Evolutionary conservation across 2,888 invertebrate species (phyloP), one percentile per base, ranked within the genome.

Genomic region (Dioctria linearis): DNA sequence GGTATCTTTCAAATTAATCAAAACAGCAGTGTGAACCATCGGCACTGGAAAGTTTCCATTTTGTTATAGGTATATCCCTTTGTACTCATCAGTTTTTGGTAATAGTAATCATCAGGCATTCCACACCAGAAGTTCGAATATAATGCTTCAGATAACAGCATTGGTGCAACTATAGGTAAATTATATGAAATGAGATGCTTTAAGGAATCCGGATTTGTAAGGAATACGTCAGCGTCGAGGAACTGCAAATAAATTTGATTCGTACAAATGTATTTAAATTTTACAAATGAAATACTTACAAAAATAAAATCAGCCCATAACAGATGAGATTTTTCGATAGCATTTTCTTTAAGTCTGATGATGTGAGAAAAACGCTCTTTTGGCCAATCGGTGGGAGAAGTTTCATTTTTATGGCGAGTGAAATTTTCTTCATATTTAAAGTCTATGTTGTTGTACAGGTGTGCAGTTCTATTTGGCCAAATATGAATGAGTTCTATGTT

Each of bases 111-210:
- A 0, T 92, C 90, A 0, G 95, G 93, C 95, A 98, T 97, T 3
- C 95, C 98, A 84, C 95, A 95, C 98, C 98, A 99, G 89, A 96
- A 99, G 88, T 99, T 99, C 25, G 97, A 96, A 88, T 98, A 98
- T 54, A 95, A 88, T 11, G 95, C 95, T 81, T 96, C 95, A 0
- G 97, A 95, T 78, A 93, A 90, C 46, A 98, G 90, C 94, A 98
- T 93, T 0, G 98, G 98, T 0, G 97, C 94, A 3, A 94, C 92
- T 8, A 97, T 90, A 3, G 92, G 90, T 11, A 92, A 85, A 54
- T 92, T 90, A 84, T 94, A 93, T 0, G 86, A 86, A 0, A 95
- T 91, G 39, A 97, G 89, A 69, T 90, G 86, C 81, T 90, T 90
- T 0, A 97, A 87, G 0, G 94, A 91, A 11, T 91, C 87, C 0